Evolutionary conservation across 2,113 vertebrate genomes (phyloP).

Genomic region (Ciconia boyciana): DNA sequence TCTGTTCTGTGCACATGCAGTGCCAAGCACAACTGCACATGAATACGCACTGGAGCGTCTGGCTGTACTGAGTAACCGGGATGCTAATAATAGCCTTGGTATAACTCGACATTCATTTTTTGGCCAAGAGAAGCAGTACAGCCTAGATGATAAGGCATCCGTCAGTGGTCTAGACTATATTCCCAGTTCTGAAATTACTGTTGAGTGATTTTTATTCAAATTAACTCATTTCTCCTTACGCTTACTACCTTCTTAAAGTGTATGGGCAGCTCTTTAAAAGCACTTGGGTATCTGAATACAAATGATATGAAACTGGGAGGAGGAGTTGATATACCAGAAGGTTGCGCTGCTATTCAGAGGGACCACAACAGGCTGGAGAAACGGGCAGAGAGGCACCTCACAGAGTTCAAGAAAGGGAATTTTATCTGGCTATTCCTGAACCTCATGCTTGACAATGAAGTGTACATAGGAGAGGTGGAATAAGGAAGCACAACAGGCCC

Average conservation of each 20-base stretch:
- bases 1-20: fast-evolving
- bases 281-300: neutral
- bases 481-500: neutral
- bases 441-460: neutral
- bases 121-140: neutral
- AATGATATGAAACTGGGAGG: neutral
- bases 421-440: neutral
- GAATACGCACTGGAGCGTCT: neutral
- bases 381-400: neutral
- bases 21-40: neutral
- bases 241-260: neutral
- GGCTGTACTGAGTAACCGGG: neutral
- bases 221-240: neutral
- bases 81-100: neutral
- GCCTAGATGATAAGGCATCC: neutral
- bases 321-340: neutral
- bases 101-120: neutral
- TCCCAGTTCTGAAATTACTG: neutral
- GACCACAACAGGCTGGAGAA: neutral
- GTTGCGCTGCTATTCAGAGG: neutral
- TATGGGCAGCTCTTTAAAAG: neutral
- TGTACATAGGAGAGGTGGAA: neutral
- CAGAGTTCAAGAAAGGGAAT: neutral
- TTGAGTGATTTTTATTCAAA: neutral
- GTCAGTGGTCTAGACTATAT: neutral